Evolutionary conservation across 2,113 vertebrate species (phyloP).

Genomic region (Burhinus bistriatus): DNA sequence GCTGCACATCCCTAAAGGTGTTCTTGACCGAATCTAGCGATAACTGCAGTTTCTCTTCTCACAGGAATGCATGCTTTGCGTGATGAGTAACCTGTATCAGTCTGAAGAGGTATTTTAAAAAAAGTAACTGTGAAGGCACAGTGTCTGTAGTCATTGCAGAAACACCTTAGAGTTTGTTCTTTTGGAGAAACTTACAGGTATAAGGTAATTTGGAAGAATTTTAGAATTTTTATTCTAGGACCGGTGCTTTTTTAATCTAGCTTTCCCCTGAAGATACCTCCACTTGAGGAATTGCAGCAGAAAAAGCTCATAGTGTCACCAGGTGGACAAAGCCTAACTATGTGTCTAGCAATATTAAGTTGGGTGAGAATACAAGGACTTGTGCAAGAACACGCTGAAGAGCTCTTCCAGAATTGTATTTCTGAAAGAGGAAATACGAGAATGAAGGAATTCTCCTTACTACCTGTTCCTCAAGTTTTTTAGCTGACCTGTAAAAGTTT

Average conservation of each 20-base stretch:
- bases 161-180: not conserved
- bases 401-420: not conserved
- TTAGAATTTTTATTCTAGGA: not conserved
- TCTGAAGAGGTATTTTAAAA: not conserved
- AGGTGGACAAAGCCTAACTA: not conserved
- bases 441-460: not conserved
- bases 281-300: not conserved
- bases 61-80: fast-evolving
- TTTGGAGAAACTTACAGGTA: not conserved
- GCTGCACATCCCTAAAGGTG: not conserved
- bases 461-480: not conserved
- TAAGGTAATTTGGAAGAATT: not conserved
- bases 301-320: not conserved
- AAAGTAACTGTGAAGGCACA: not conserved
- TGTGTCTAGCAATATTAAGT: not conserved
- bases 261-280: not conserved
- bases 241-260: not conserved
- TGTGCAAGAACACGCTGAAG: not conserved
- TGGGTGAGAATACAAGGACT: not conserved
- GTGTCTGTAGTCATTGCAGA: not conserved
- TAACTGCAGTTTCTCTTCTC: not conserved
- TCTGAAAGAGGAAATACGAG: not conserved
- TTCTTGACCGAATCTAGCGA: fast-evolving
- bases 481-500: not conserved
- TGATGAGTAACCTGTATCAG: not conserved